Evolutionary conservation across 2,113 vertebrate genomes (phyloP).

Genomic region (Ellobius talpinus): DNA sequence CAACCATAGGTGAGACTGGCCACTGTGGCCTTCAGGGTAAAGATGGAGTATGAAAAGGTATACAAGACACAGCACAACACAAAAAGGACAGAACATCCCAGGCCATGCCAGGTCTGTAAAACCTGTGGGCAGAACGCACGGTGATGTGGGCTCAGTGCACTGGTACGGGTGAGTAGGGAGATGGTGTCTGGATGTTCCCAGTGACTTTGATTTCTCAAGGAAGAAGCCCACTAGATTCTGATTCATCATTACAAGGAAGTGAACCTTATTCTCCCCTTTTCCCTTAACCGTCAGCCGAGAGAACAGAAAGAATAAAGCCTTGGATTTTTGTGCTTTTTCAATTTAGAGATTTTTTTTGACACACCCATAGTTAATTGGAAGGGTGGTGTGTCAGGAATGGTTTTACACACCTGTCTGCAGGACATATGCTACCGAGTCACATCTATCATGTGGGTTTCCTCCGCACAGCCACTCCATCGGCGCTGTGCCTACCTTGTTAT

Average conservation of each 20-base stretch:
- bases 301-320: neutral
- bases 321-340: neutral
- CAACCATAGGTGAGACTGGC: neutral
- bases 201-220: neutral
- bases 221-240: neutral
- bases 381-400: neutral
- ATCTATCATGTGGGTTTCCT: neutral
- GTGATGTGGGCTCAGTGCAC: neutral
- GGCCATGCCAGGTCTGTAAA: neutral
- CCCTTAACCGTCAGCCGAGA: neutral
- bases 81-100: neutral
- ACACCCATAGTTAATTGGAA: neutral
- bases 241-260: neutral
- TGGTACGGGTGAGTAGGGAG: neutral
- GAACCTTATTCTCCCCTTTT: neutral
- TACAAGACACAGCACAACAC: neutral
- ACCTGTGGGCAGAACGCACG: neutral
- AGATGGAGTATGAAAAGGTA: neutral
- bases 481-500: constrained; percentile 92
- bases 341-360: neutral
- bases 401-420: neutral
- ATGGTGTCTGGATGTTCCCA: neutral
- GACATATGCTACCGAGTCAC: neutral
- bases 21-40: neutral
- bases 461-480: fast-evolving